These are phyloP conservation scores for Oedothorax gibbosus DNA, from an alignment of 1,140 invertebrate species.

Conservation along the genomic window DNA sequence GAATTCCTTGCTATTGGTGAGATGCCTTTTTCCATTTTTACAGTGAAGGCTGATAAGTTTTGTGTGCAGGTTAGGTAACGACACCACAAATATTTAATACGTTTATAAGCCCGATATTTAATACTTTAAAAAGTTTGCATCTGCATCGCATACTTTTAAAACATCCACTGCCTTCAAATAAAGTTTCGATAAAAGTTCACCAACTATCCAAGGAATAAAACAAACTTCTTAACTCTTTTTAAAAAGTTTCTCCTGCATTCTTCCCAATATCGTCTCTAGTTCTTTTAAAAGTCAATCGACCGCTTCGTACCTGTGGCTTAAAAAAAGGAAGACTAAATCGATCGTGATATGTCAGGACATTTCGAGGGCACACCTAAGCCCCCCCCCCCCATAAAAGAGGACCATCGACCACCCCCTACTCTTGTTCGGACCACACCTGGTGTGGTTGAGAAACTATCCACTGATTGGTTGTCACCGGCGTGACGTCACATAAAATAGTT, in stretches of 20 bases:
- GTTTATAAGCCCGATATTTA: too few relatives aligned
- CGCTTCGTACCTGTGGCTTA: constrained; percentile 52
- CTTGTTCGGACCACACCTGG: constrained; percentile 58
- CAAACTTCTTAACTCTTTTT: background rate
- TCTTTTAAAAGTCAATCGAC: constrained; percentile 43
- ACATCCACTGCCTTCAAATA: too few relatives aligned
- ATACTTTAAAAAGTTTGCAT: too few relatives aligned
- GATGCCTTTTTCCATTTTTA: too few relatives aligned
- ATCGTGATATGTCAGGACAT: constrained; percentile 53
- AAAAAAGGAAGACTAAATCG: constrained; percentile 55
- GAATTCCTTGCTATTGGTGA: too few relatives aligned
- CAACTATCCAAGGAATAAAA: background rate
- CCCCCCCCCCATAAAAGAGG: constrained; percentile 16
- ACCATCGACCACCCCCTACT: constrained; percentile 44
- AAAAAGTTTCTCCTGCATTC: too few relatives aligned
- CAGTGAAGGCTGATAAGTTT: too few relatives aligned
- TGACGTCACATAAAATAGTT: constrained; percentile 47
- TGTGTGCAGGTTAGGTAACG: too few relatives aligned
- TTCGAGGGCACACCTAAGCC: constrained; percentile 52
- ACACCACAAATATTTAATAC: too few relatives aligned
- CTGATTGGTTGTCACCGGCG: constrained; percentile 55
- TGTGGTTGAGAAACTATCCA: constrained; percentile 31
- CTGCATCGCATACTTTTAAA: too few relatives aligned
- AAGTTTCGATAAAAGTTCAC: background rate
- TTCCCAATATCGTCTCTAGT: background rate